Percentiles rank a stretch among this genome's conserved stretches.
Conservation (phyloP, 2,888 invertebrate genomes). For the Pseudococcus longispinus region DNA sequence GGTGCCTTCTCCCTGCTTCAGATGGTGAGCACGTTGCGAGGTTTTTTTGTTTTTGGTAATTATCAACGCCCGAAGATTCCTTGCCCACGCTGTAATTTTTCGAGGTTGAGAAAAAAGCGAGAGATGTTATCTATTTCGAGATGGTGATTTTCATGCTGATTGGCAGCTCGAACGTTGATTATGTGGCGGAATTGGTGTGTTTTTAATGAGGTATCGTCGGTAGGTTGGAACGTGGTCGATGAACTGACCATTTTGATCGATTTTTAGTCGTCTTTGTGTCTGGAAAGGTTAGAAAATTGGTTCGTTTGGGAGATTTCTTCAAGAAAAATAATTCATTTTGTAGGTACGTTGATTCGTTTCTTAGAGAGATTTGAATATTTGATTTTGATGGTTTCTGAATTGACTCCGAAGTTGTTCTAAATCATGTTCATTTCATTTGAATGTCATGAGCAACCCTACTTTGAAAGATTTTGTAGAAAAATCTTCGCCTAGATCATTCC, state of each 20-base stretch:
- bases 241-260: background rate
- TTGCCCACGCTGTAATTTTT: background rate
- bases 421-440: too few relatives aligned
- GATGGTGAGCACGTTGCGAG: background rate
- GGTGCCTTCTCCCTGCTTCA: background rate
- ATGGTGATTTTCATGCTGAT: background rate
- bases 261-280: background rate
- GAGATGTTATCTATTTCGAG: background rate
- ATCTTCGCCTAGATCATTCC: too few relatives aligned
- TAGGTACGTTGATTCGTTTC: too few relatives aligned
- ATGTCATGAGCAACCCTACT: too few relatives aligned
- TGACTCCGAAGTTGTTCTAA: too few relatives aligned
- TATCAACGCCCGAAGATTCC: background rate
- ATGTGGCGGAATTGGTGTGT: background rate
- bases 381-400: too few relatives aligned
- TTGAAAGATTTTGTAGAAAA: too few relatives aligned
- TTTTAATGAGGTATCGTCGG: background rate
- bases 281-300: background rate
- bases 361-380: too few relatives aligned
- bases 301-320: background rate
- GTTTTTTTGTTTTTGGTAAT: background rate
- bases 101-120: background rate
- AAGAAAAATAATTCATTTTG: too few relatives aligned
- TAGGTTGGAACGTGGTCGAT: background rate
- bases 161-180: background rate